Percentiles rank a stretch among this genome's conserved stretches.
Conservation (phyloP, 2,113 vertebrate species). For the human (Homo sapiens) region DNA sequence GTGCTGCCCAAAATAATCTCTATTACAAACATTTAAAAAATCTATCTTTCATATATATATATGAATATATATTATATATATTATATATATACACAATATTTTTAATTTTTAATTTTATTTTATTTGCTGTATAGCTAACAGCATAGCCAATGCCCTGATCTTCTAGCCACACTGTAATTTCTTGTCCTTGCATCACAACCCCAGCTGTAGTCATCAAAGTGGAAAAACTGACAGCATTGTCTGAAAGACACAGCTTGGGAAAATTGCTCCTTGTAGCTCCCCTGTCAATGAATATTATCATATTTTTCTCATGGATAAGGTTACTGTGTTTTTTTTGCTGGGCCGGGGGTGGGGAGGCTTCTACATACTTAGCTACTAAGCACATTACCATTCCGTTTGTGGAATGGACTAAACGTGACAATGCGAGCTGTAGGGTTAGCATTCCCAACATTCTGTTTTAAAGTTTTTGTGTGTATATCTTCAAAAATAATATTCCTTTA, state of each 20-base stretch:
- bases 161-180: slow-evolving; percentile 73
- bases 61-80: no score
- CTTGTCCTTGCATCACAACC: slow-evolving; percentile 78
- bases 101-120: neutral
- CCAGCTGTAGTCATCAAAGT: slow-evolving; percentile 80
- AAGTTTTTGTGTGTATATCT: neutral
- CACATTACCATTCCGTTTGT: slow-evolving; percentile 65
- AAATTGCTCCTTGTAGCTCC: slow-evolving; percentile 78
- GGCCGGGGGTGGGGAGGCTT: neutral
- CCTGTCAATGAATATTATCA: slow-evolving; percentile 78
- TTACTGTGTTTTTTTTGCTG: slow-evolving; percentile 65
- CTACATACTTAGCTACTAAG: slow-evolving; percentile 56
- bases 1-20: neutral
- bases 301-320: slow-evolving; percentile 78
- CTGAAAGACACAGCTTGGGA: slow-evolving; percentile 83
- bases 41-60: slow-evolving; percentile 46
- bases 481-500: slow-evolving; percentile 19
- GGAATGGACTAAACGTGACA: slow-evolving; percentile 47
- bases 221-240: slow-evolving; percentile 84
- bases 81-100: no score
- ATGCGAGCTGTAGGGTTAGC: slow-evolving; percentile 48
- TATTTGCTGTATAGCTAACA: slow-evolving; percentile 40
- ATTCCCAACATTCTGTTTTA: slow-evolving; percentile 44
- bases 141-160: slow-evolving; percentile 64
- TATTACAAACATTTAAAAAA: slow-evolving; percentile 52